Evolutionary conservation across 2,113 vertebrate species (phyloP).

Genomic region (Salvelinus namaycush): DNA sequence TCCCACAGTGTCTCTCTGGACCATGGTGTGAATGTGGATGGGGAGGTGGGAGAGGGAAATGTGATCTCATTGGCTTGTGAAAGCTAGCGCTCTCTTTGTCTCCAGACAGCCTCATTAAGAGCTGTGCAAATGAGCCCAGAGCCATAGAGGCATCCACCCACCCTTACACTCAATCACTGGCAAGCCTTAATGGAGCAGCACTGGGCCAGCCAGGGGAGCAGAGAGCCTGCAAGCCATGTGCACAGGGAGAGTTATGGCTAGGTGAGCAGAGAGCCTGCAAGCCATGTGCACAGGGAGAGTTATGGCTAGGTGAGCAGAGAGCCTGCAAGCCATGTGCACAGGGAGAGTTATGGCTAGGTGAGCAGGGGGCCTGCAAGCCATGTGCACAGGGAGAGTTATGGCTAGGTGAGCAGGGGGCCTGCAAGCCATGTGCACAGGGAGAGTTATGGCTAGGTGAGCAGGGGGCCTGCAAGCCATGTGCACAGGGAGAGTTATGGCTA

Average conservation of each 20-base stretch:
- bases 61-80: not conserved
- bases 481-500: too few species aligned
- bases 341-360: conserved; percentile 54
- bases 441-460: too few species aligned
- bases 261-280: too few species aligned
- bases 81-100: not conserved
- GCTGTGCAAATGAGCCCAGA: not conserved
- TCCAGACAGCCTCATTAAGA: not conserved
- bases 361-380: too few species aligned
- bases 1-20: not conserved
- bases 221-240: too few species aligned
- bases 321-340: conserved; percentile 65
- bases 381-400: too few species aligned
- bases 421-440: conserved; percentile 71
- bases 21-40: not conserved
- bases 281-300: too few species aligned
- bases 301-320: too few species aligned
- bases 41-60: not conserved
- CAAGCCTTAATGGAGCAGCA: not conserved
- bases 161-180: not conserved
- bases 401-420: too few species aligned
- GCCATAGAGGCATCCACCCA: not conserved
- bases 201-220: too few species aligned
- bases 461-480: too few species aligned
- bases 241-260: too few species aligned